Base-by-base conservation (phyloP, 2,888 invertebrate genomes). In the Rhingia rostrata region DNA sequence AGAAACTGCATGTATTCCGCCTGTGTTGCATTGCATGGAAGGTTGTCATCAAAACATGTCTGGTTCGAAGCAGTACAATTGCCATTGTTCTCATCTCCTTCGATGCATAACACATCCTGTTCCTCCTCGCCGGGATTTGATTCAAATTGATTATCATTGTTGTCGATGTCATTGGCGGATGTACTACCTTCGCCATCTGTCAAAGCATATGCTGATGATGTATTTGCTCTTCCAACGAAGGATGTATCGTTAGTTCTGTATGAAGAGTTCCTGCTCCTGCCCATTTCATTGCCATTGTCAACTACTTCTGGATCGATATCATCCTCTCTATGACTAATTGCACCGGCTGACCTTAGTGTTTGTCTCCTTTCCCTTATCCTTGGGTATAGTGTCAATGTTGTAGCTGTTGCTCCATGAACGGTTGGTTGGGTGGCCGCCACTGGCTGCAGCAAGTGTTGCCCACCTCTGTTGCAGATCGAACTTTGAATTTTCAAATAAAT, bases 1-100 rank as follows among this genome's bases (percentile, higher is more conserved):
- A 96, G 91, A 89, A 94, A 91, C 4, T 93, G 92, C 58, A 94
- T 88, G 87, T 95, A 95, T 53, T 94, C 94, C 12, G 94, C 93
- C 87, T 88, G 88, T 0, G 93, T 92, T 89, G 91, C 90, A 86
- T 93, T 93, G 86, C 93, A 93, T 79, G 89, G 93, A 3, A 92
- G 91, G 1, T 89, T 90, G 77, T 93, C 92, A 0, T 93, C 93
- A 3, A 93, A 92, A 79, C 93, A 93, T 0, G 86, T 82, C 47
- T 70, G 69, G 37, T 77, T 82, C 10, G 77, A 47, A 4, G 45
- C 63, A 35, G 74, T 78, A 35, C 82, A 82, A 43, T 74, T 86
- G 1, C 30, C 66, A 82, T 56, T 82, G 56, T 58, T 51, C 10
- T 67, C 69, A 12, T 75, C 41, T 43, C 54, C 80, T 5, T 66